A percentile compares a stretch with the other conserved stretches of the same genome.
phyloP scores from a whole-genome alignment of 2,797 vertebrate species.

The Melanotaenia trifasciata region DNA sequence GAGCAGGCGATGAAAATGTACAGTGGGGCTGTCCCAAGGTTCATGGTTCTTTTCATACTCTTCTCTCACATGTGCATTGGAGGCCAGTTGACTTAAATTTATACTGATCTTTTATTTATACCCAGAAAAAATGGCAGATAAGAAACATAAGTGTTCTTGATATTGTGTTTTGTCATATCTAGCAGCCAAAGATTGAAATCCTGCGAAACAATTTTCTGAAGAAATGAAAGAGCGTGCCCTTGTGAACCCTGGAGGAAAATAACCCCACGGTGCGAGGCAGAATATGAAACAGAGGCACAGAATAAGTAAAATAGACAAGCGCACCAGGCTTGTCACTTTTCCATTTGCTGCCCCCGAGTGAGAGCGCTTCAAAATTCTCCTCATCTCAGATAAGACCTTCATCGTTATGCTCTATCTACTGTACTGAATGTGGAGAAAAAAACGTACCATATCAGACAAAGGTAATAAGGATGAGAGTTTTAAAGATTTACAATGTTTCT shows the following conservation, averaged over 20 bases:
- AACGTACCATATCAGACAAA: constrained; percentile 70
- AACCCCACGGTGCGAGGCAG: constrained; percentile 89
- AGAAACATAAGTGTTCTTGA: constrained; percentile 99
- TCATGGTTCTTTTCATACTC: constrained; percentile 81
- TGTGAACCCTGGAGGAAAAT: constrained; percentile 97
- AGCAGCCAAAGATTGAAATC: constrained; percentile 99
- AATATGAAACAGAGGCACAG: constrained; percentile 93
- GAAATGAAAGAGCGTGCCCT: constrained; percentile 99
- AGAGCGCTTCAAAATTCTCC: constrained; percentile 83
- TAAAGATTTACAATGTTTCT: constrained; percentile 66
- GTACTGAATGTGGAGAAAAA: constrained; percentile 83
- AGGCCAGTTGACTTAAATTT: constrained; percentile 92
- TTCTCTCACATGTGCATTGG: constrained; percentile 83
- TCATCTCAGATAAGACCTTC: constrained; percentile 80
- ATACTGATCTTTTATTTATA: constrained; percentile 99
- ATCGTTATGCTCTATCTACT: constrained; percentile 84
- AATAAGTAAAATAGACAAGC: constrained; percentile 96
- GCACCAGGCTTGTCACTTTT: constrained; percentile 92
- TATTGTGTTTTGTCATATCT: constrained; percentile 99
- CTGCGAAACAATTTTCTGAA: constrained; percentile 99
- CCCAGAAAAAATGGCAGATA: constrained; percentile 98
- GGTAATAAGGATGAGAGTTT: constrained; percentile 76
- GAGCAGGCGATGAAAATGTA: constrained; percentile 78
- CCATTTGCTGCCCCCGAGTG: constrained; percentile 88
- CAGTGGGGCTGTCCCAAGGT: constrained; percentile 79